phyloP scores from a whole-genome alignment of 2,113 vertebrate genomes.

The Gallinago paraguaiae region DNA sequence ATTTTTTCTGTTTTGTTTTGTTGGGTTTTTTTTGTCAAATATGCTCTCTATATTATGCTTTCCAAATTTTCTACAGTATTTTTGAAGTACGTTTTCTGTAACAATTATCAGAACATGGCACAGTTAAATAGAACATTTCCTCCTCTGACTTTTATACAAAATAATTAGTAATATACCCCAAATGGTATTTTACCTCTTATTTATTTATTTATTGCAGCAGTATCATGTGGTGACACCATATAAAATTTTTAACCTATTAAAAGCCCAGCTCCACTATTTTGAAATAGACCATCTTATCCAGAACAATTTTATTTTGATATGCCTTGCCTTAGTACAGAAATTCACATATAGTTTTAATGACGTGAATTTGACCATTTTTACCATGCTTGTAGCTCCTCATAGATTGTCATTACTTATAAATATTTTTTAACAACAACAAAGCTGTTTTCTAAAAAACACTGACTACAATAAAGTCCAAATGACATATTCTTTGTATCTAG shows the following conservation, averaged over 20 bases:
- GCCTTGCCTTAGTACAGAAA: background rate
- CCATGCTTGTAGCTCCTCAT: accelerated
- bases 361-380: background rate
- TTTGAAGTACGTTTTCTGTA: background rate
- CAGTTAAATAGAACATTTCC: background rate
- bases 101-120: background rate
- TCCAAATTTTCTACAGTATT: background rate
- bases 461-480: background rate
- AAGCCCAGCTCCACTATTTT: background rate
- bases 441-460: background rate
- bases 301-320: background rate
- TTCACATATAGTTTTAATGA: background rate
- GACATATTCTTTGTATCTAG: background rate
- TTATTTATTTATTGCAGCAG: background rate
- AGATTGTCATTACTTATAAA: background rate
- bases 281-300: background rate
- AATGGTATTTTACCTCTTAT: background rate
- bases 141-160: background rate
- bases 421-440: background rate
- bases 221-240: background rate
- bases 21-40: background rate
- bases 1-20: background rate
- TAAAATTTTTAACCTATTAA: background rate
- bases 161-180: accelerated
- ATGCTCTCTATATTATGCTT: background rate